Evolutionary conservation across 1,140 invertebrate genomes (phyloP).

Genomic region (Pseudomyrmex sp.): DNA sequence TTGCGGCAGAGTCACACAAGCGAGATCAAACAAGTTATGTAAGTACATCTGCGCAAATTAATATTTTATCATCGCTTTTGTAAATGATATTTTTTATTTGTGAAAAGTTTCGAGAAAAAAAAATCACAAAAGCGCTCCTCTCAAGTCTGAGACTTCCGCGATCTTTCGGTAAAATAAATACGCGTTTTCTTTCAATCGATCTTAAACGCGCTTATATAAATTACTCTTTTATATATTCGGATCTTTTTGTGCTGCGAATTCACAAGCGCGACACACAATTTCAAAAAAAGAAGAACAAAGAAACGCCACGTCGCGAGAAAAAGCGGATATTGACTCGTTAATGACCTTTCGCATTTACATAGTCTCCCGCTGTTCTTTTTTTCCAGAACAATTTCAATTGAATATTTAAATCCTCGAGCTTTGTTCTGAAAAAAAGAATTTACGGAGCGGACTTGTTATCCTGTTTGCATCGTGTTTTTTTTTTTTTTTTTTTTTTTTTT

Average conservation of each 20-base stretch:
- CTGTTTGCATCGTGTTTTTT: neutral
- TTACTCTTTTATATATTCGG: too few relatives aligned
- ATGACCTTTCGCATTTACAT: neutral
- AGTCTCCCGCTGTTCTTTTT: neutral
- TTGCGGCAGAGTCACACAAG: slow-evolving; percentile 91
- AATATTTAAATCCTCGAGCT: neutral
- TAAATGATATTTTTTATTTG: neutral
- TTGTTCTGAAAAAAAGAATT: neutral
- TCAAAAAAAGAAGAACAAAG: neutral
- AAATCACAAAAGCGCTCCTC: neutral
- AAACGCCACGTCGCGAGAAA: neutral
- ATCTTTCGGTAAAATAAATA: neutral
- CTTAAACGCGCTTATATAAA: too few relatives aligned
- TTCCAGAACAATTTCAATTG: neutral
- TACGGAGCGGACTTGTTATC: neutral
- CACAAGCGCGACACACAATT: neutral
- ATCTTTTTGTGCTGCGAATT: neutral
- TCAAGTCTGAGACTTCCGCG: neutral
- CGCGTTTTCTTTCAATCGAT: too few relatives aligned
- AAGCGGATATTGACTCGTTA: neutral
- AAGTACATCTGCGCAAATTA: slow-evolving; percentile 73
- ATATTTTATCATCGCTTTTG: too few relatives aligned
- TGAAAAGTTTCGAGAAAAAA: neutral
- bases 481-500: neutral
- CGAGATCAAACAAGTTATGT: slow-evolving; percentile 93